phyloP scores from a whole-genome alignment of 2,113 vertebrate species.

The Cryptotis parvus region DNA sequence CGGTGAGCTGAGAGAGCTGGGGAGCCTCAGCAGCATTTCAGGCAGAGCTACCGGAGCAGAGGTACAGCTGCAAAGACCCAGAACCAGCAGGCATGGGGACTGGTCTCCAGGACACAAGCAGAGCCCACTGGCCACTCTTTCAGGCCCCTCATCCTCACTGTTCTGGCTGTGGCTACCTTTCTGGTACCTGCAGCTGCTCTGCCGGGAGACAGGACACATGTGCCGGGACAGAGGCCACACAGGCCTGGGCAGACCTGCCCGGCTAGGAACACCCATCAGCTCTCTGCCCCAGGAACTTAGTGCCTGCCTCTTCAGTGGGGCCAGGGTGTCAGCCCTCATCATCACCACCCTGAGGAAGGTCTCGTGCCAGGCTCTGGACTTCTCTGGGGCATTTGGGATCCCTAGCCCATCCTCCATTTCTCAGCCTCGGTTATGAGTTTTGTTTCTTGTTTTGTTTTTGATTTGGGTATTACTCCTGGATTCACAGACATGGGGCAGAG shows the following conservation, averaged over 20 bases:
- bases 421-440: background rate
- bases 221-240: background rate
- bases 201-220: too few species aligned
- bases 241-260: fast-evolving
- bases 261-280: too few species aligned
- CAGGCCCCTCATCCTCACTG: too few species aligned
- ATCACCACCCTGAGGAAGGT: fast-evolving
- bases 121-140: background rate
- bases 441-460: too few species aligned
- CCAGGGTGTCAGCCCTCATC: too few species aligned
- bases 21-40: too few species aligned
- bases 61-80: background rate
- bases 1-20: background rate
- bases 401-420: background rate
- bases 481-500: too few species aligned
- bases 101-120: background rate
- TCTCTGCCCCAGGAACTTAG: too few species aligned
- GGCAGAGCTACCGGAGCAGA: too few species aligned
- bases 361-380: background rate
- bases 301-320: too few species aligned
- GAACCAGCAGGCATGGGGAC: background rate
- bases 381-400: background rate
- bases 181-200: too few species aligned
- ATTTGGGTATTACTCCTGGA: too few species aligned
- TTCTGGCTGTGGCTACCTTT: background rate